A percentile compares a stretch with the other conserved stretches of the same genome.
Evolutionary conservation across 2,888 invertebrate genomes (phyloP).

Genomic region (Lomographa bimaculata): DNA sequence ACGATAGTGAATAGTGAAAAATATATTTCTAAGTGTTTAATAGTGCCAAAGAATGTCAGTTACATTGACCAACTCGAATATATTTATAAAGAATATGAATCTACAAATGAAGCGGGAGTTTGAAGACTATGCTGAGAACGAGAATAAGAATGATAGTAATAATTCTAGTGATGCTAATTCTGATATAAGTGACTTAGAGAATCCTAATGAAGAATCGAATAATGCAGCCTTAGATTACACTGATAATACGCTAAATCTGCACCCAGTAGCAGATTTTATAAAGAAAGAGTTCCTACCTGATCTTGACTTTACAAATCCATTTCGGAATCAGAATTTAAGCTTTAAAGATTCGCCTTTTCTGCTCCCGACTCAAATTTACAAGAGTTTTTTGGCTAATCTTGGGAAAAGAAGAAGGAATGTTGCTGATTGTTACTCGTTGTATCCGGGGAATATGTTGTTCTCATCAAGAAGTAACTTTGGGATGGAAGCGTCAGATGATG

Average conservation of each 20-base stretch:
- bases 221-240: conserved; percentile 67
- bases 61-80: conserved; percentile 65
- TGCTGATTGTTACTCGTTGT: conserved; percentile 74
- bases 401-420: conserved; percentile 74
- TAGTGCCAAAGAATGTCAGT: conserved; percentile 63
- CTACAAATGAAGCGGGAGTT: conserved; percentile 76
- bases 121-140: conserved; percentile 63
- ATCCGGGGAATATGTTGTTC: conserved; percentile 83
- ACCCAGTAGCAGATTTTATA: conserved; percentile 76
- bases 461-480: conserved; percentile 61
- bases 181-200: conserved; percentile 72
- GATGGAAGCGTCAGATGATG: conserved; percentile 73
- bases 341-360: conserved; percentile 84
- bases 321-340: conserved; percentile 65
- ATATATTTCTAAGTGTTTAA: conserved; percentile 56
- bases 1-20: conserved; percentile 54
- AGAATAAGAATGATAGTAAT: conserved; percentile 64
- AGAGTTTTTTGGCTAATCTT: conserved; percentile 88
- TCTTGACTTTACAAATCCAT: conserved; percentile 71
- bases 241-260: conserved; percentile 64
- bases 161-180: conserved; percentile 72
- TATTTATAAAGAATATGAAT: conserved; percentile 71
- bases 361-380: conserved; percentile 90
- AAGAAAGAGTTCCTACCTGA: conserved; percentile 79
- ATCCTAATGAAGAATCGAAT: conserved; percentile 56